These are phyloP conservation scores for Mnemiopsis leidyi DNA, from an alignment of 37 sponge, comb jelly and placozoan species.

Conservation along the genomic window DNA sequence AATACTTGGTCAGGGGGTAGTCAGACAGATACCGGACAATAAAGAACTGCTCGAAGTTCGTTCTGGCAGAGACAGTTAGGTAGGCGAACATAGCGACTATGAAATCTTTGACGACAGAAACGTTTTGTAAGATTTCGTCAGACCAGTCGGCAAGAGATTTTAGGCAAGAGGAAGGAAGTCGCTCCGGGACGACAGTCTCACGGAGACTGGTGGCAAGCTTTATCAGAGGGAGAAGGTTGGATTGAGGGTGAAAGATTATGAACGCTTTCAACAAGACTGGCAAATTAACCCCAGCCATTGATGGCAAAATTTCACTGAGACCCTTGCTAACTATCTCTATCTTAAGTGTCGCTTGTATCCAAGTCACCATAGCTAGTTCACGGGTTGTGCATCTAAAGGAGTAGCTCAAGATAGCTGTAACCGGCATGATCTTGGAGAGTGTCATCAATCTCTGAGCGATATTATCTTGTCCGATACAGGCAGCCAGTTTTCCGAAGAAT, in stretches of 20 bases:
- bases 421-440: not conserved
- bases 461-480: slow-evolving; percentile 43
- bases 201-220: not conserved
- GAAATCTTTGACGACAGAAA: not conserved
- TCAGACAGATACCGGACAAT: not conserved
- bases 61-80: not conserved
- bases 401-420: not conserved
- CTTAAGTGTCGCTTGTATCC: not conserved
- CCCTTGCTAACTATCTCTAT: not conserved
- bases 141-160: slow-evolving; percentile 6
- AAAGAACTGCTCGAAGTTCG: slow-evolving; percentile 61
- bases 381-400: slow-evolving; percentile 13
- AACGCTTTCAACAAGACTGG: not conserved
- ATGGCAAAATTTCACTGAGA: not conserved
- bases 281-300: not conserved
- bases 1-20: not conserved
- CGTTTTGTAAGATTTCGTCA: slow-evolving; percentile 26
- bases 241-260: not conserved
- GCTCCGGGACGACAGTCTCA: not conserved
- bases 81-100: not conserved
- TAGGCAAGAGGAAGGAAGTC: not conserved
- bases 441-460: not conserved
- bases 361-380: slow-evolving; percentile 14
- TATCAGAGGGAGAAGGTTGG: not conserved
- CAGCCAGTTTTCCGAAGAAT: slow-evolving; percentile 35